Evolutionary conservation across 2,113 vertebrate genomes (phyloP).

Genomic region (Sebastes schlegelii): DNA sequence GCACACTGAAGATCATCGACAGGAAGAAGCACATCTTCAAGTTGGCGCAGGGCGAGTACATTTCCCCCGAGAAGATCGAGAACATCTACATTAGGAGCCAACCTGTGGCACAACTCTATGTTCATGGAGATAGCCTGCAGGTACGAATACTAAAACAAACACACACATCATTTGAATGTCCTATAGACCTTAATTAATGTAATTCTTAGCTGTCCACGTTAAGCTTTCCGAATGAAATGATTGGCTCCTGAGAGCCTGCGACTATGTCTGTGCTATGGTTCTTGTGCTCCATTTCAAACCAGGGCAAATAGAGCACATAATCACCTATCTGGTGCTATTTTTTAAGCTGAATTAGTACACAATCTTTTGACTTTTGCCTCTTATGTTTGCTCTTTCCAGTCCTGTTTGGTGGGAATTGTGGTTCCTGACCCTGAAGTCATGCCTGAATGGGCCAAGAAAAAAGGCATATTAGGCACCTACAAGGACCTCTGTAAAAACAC

Average conservation of each 20-base stretch:
- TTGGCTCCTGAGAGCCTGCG: background rate
- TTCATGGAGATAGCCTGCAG: constrained; percentile 97
- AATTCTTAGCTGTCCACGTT: background rate
- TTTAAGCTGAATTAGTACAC: background rate
- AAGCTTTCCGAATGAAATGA: too few relatives aligned
- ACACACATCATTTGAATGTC: background rate
- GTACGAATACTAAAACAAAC: constrained; percentile 72
- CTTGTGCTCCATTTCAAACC: background rate
- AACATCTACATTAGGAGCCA: constrained; percentile 97
- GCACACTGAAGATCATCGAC: constrained; percentile 97
- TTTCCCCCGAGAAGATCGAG: constrained; percentile 98
- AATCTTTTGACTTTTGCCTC: background rate
- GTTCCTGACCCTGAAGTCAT: constrained; percentile 94
- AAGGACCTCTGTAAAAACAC: constrained; percentile 90
- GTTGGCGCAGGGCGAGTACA: constrained; percentile 97
- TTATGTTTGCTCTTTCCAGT: constrained; percentile 78
- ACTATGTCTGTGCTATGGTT: background rate
- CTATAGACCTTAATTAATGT: background rate
- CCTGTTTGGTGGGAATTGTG: constrained; percentile 95
- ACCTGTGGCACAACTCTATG: constrained; percentile 93
- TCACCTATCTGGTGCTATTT: background rate
- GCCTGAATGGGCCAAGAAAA: constrained; percentile 95
- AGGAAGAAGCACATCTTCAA: constrained; percentile 99
- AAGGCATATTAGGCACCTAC: constrained; percentile 89
- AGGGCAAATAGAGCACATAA: background rate